Conservation (phyloP, 2,888 invertebrate genomes). For the Oligia strigilis region DNA sequence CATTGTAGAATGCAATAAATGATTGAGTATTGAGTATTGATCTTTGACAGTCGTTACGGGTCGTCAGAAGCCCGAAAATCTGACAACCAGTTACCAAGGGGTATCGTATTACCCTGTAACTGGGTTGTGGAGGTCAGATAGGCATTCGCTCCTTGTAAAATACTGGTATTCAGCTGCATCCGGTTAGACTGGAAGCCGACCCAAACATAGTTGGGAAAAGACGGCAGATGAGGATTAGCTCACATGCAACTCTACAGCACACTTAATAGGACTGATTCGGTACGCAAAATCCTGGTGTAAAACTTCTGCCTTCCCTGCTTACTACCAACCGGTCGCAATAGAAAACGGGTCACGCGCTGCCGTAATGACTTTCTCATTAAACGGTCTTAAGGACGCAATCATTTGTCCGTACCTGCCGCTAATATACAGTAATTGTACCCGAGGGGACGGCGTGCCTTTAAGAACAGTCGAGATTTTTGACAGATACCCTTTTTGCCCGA, state of each 20-base stretch:
- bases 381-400: conserved; percentile 74
- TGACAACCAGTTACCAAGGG: too few relatives aligned
- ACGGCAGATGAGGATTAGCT: neutral
- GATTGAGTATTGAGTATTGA: too few relatives aligned
- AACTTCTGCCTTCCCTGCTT: conserved; percentile 32
- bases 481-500: neutral
- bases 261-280: neutral
- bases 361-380: conserved; percentile 82
- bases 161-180: too few relatives aligned
- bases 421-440: conserved; percentile 75
- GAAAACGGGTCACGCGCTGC: conserved; percentile 75
- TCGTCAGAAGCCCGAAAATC: too few relatives aligned
- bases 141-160: too few relatives aligned
- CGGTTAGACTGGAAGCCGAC: too few relatives aligned
- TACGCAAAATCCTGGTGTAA: neutral
- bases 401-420: conserved; percentile 71
- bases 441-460: conserved; percentile 13
- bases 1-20: too few relatives aligned
- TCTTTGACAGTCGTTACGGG: too few relatives aligned
- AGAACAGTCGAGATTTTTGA: conserved; percentile 20
- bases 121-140: too few relatives aligned
- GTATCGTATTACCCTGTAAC: too few relatives aligned
- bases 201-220: too few relatives aligned
- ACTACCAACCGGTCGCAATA: conserved; percentile 29
- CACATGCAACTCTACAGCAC: neutral